These are phyloP conservation scores for Anomalospiza imberbis DNA, from an alignment of 2,797 vertebrate species.

Conservation along the genomic window DNA sequence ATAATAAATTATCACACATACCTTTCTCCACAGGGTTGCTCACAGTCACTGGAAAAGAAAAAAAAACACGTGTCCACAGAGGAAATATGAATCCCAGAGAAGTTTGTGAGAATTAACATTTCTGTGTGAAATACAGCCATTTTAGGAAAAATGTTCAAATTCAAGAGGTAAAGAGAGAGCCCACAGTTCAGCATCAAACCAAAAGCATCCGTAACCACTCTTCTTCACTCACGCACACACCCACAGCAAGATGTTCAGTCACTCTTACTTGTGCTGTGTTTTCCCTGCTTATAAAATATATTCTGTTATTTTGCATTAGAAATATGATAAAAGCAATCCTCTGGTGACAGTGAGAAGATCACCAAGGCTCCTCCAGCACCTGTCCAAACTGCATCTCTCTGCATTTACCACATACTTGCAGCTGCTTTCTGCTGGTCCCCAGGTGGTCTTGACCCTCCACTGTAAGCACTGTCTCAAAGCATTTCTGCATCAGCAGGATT, in stretches of 20 bases:
- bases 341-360: not conserved
- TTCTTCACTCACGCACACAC: not conserved
- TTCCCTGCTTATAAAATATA: not conserved
- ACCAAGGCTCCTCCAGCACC: not conserved
- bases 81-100: not conserved
- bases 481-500: not conserved
- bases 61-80: not conserved
- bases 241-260: not conserved
- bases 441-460: not conserved
- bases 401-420: not conserved
- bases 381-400: not conserved
- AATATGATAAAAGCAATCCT: not conserved
- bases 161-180: not conserved
- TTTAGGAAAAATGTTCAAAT: not conserved
- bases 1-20: slow-evolving; percentile 57
- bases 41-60: slow-evolving; percentile 86
- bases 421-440: not conserved
- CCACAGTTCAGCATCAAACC: not conserved
- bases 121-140: not conserved
- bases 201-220: not conserved
- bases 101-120: not conserved
- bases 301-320: not conserved
- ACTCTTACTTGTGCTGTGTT: not conserved
- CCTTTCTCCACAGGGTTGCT: slow-evolving; percentile 90
- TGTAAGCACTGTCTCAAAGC: not conserved